A percentile compares a stretch with the other conserved stretches of the same genome.
These are phyloP conservation scores for Rhagophthalmus giganteus DNA, from an alignment of 2,888 invertebrate species.

Conservation along the genomic window DNA sequence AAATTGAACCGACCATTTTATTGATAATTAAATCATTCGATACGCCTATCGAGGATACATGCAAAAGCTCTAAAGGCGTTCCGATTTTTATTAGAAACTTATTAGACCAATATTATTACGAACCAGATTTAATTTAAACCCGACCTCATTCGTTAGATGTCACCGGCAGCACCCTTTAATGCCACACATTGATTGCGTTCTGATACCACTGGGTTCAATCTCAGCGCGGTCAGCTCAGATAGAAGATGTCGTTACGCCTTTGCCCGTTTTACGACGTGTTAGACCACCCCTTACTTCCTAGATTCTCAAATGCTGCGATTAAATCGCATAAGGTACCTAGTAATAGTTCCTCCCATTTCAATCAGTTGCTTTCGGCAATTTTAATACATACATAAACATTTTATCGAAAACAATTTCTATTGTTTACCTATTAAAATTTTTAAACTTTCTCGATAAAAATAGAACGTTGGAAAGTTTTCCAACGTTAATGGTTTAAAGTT, in stretches of 20 bases:
- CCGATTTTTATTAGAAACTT: too few relatives aligned
- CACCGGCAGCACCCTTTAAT: conserved; percentile 27
- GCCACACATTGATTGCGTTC: conserved; percentile 32
- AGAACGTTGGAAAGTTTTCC: too few relatives aligned
- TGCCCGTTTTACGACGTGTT: conserved; percentile 35
- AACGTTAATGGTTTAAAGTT: too few relatives aligned
- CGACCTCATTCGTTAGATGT: conserved; percentile 27
- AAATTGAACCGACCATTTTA: too few relatives aligned
- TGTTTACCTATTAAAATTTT: too few relatives aligned
- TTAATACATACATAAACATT: too few relatives aligned
- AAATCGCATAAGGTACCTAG: conserved; percentile 9
- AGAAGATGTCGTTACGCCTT: conserved; percentile 33
- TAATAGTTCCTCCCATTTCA: background rate
- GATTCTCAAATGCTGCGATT: conserved; percentile 22
- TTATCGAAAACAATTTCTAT: too few relatives aligned
- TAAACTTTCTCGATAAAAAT: too few relatives aligned
- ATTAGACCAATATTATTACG: conserved; percentile 20
- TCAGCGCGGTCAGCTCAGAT: conserved; percentile 33
- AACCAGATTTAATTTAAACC: conserved; percentile 28
- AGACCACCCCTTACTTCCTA: conserved; percentile 29
- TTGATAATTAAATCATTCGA: too few relatives aligned
- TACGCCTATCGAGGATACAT: too few relatives aligned
- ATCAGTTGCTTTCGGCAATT: background rate
- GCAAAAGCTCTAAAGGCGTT: too few relatives aligned
- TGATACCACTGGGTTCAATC: conserved; percentile 33